A percentile compares a stretch with the other conserved stretches of the same genome.
These are phyloP conservation scores for Porites divaricata DNA, from an alignment of 92 coral and sea anemone species.

Conservation along the genomic window DNA sequence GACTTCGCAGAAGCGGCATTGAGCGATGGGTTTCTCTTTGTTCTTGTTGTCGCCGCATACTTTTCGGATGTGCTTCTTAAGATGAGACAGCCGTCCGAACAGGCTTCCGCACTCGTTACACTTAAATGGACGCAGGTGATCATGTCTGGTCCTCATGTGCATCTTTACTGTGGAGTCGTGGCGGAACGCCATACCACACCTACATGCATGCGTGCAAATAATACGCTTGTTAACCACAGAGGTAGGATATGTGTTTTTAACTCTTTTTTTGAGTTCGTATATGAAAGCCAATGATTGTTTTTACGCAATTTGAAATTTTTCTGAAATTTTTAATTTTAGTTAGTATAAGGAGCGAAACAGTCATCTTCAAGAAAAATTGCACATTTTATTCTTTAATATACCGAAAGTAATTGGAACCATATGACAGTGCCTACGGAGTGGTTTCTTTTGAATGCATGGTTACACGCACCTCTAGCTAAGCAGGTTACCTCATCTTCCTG, in stretches of 20 bases:
- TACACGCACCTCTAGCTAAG: too few relatives aligned
- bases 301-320: background rate
- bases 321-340: background rate
- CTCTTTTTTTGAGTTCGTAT: background rate
- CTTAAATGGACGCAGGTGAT: constrained; percentile 98
- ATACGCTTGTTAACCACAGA: background rate
- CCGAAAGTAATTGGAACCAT: too few relatives aligned
- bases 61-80: constrained; percentile 95
- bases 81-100: constrained; percentile 95
- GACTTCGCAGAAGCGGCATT: constrained; percentile 96
- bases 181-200: constrained; percentile 97
- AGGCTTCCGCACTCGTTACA: constrained; percentile 96
- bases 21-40: constrained; percentile 96
- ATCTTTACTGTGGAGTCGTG: constrained; percentile 99
- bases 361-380: too few relatives aligned
- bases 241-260: too few relatives aligned
- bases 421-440: too few relatives aligned
- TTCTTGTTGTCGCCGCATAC: constrained; percentile 98
- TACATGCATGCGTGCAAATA: constrained; percentile 15
- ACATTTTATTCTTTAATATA: too few relatives aligned
- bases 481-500: too few relatives aligned
- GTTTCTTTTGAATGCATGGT: too few relatives aligned
- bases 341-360: too few relatives aligned
- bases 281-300: background rate
- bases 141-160: constrained; percentile 99